These are phyloP conservation scores for Scaptomyza hsui DNA, from an alignment of 1,140 invertebrate genomes.

Conservation along the genomic window DNA sequence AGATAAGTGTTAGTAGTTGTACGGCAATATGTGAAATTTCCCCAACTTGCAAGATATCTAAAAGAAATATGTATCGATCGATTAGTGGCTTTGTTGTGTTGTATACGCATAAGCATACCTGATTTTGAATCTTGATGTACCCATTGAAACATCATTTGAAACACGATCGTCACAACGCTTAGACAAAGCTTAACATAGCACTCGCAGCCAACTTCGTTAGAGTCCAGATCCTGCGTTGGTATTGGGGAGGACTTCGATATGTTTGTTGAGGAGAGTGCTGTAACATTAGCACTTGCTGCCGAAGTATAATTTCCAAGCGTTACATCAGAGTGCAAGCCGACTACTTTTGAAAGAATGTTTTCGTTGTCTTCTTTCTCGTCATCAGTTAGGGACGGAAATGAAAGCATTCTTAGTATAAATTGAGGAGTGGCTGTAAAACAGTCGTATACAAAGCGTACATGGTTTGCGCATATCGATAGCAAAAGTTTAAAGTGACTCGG, in stretches of 20 bases:
- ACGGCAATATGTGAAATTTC: slow-evolving; percentile 67
- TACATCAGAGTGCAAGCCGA: not conserved
- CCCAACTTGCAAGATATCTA: slow-evolving; percentile 56
- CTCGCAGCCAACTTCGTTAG: slow-evolving; percentile 56
- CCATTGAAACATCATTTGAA: slow-evolving; percentile 76
- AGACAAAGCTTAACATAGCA: slow-evolving; percentile 77
- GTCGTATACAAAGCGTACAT: slow-evolving; percentile 68
- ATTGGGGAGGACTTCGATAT: not conserved
- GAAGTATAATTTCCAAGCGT: not conserved
- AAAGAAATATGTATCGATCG: not conserved
- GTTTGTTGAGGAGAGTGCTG: not conserved
- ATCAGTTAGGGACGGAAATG: slow-evolving; percentile 48
- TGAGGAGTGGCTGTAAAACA: slow-evolving; percentile 68
- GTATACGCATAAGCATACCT: slow-evolving; percentile 28
- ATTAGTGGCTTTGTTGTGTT: not conserved
- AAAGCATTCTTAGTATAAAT: slow-evolving; percentile 65
- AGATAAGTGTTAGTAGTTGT: slow-evolving; percentile 67
- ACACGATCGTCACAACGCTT: slow-evolving; percentile 73
- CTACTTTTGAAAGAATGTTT: not conserved
- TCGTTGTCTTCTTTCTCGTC: slow-evolving; percentile 44
- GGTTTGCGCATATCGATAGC: slow-evolving; percentile 59
- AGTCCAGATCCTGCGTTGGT: not conserved
- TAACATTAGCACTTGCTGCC: not conserved
- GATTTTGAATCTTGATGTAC: slow-evolving; percentile 41
- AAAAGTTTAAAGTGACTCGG: slow-evolving; percentile 59